Percentiles rank a stretch among this genome's conserved stretches.
These are phyloP conservation scores for Melipona quadrifasciata DNA, from an alignment of 1,140 invertebrate species.

Conservation along the genomic window DNA sequence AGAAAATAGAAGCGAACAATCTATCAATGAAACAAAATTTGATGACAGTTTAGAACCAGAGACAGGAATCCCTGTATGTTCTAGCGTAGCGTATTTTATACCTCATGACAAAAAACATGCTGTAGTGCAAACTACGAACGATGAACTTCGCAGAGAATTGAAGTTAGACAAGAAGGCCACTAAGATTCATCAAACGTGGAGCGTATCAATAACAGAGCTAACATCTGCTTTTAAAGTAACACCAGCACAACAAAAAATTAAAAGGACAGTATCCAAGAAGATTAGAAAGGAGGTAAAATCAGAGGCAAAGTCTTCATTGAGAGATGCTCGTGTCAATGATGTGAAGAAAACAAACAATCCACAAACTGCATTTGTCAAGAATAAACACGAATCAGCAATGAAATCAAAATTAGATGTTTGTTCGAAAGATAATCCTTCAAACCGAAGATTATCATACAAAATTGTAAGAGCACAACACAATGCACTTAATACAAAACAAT, in stretches of 20 bases:
- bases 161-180: slow-evolving; percentile 58
- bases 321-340: not conserved
- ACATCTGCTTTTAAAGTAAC: not conserved
- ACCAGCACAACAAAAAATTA: not conserved
- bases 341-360: not conserved
- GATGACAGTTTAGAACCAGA: slow-evolving; percentile 62
- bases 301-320: not conserved
- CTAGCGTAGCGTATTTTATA: slow-evolving; percentile 61
- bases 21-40: not conserved
- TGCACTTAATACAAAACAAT: slow-evolving; percentile 26
- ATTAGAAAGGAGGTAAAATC: not conserved
- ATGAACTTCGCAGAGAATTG: slow-evolving; percentile 64
- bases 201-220: slow-evolving; percentile 40
- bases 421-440: not conserved
- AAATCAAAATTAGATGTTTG: not conserved
- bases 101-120: slow-evolving; percentile 56
- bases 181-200: slow-evolving; percentile 45
- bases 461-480: slow-evolving; percentile 31
- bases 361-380: not conserved
- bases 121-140: slow-evolving; percentile 65
- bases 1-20: not conserved
- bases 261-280: not conserved
- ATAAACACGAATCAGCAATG: not conserved
- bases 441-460: not conserved
- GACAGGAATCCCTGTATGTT: slow-evolving; percentile 58